Conservation (phyloP, 2,113 vertebrate species). For the Oncorhynchus gorbuscha region DNA sequence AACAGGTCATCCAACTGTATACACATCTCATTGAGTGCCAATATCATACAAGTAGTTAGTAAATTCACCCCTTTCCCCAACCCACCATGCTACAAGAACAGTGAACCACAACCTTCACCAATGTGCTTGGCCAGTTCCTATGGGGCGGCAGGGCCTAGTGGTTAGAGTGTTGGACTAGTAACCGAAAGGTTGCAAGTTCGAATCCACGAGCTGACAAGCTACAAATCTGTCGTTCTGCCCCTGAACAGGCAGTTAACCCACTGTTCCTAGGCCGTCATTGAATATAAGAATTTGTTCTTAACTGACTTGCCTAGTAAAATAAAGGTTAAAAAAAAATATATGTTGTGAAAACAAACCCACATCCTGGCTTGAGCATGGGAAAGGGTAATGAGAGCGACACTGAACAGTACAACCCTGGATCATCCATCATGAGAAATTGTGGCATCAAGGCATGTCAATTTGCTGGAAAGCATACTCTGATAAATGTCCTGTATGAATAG, state of each 20-base stretch:
- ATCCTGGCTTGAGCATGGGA: background rate
- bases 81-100: background rate
- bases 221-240: too few relatives aligned
- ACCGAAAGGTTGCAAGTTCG: too few relatives aligned
- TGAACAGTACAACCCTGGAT: background rate
- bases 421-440: constrained; percentile 4
- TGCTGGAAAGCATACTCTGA: too few relatives aligned
- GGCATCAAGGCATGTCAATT: constrained; percentile 1
- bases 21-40: background rate
- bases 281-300: too few relatives aligned
- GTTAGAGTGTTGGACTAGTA: too few relatives aligned
- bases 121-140: constrained; percentile 2
- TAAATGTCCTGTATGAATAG: too few relatives aligned
- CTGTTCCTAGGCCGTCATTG: too few relatives aligned
- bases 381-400: background rate
- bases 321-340: too few relatives aligned
- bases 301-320: too few relatives aligned
- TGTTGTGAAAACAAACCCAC: background rate
- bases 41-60: constrained; percentile 12
- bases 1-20: background rate
- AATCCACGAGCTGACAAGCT: too few relatives aligned
- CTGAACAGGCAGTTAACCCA: too few relatives aligned
- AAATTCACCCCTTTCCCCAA: background rate
- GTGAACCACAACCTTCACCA: background rate
- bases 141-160: too few relatives aligned